phyloP scores from a whole-genome alignment of 2,113 vertebrate genomes.

The Corythoichthys haematopterus region DNA sequence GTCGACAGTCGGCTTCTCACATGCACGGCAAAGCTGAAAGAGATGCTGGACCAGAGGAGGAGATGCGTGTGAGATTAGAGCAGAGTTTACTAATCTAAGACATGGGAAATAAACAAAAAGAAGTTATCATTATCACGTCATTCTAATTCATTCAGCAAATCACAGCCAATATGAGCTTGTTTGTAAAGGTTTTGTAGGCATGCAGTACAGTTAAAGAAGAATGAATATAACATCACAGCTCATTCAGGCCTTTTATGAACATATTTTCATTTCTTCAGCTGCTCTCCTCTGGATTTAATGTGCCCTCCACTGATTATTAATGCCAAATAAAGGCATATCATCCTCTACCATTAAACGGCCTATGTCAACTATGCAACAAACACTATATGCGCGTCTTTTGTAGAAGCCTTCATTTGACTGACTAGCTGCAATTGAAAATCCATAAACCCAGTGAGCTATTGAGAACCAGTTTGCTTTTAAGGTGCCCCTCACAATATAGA shows the following conservation, averaged over 20 bases:
- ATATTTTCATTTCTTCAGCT: constrained; percentile 8
- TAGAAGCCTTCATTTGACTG: no score
- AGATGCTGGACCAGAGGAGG: neutral
- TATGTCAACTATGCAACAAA: neutral
- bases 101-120: neutral
- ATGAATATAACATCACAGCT: constrained; percentile 15
- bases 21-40: neutral
- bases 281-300: constrained; percentile 28
- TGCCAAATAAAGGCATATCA: constrained; percentile 16
- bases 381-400: neutral
- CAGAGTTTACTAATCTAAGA: neutral
- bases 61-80: neutral
- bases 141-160: neutral
- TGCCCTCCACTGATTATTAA: constrained; percentile 22
- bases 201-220: neutral
- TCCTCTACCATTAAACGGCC: constrained; percentile 7
- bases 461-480: no score
- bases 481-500: no score
- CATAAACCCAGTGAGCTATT: no score
- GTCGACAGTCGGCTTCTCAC: neutral
- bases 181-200: neutral
- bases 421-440: no score
- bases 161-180: neutral
- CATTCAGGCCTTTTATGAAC: constrained; percentile 19
- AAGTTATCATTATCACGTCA: neutral